Conservation (phyloP, 2,888 invertebrate genomes). For the Limnephilus lunatus region DNA sequence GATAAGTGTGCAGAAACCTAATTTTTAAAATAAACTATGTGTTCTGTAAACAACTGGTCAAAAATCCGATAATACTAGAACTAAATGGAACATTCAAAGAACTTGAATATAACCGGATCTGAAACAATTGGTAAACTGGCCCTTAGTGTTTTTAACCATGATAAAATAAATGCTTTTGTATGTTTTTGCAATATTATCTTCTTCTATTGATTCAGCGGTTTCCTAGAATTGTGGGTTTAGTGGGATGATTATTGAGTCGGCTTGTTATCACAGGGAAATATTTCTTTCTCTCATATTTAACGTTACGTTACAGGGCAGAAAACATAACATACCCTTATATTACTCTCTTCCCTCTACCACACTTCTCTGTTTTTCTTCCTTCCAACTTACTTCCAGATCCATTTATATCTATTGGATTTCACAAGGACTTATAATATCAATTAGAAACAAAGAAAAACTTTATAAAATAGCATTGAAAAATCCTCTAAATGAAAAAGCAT, state of each 20-base stretch:
- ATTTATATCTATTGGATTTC: neutral
- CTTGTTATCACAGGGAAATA: neutral
- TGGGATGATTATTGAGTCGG: neutral
- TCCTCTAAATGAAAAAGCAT: no score
- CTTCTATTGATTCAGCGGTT: neutral
- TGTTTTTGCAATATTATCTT: neutral
- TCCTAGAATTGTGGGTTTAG: neutral
- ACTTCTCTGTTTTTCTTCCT: neutral
- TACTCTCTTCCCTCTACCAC: neutral
- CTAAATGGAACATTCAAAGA: no score
- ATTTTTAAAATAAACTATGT: no score
- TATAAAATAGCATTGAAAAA: no score
- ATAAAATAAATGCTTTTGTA: neutral
- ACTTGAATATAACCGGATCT: no score
- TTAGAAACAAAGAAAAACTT: no score
- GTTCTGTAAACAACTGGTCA: no score
- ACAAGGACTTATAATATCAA: no score
- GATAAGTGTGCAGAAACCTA: no score
- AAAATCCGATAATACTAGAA: no score
- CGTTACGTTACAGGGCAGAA: neutral
- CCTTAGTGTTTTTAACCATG: no score
- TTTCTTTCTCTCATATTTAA: neutral
- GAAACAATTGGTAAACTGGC: no score
- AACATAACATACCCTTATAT: neutral
- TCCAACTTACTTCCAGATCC: neutral